Conservation (phyloP, 2,797 vertebrate genomes). For the Chelmon rostratus region DNA sequence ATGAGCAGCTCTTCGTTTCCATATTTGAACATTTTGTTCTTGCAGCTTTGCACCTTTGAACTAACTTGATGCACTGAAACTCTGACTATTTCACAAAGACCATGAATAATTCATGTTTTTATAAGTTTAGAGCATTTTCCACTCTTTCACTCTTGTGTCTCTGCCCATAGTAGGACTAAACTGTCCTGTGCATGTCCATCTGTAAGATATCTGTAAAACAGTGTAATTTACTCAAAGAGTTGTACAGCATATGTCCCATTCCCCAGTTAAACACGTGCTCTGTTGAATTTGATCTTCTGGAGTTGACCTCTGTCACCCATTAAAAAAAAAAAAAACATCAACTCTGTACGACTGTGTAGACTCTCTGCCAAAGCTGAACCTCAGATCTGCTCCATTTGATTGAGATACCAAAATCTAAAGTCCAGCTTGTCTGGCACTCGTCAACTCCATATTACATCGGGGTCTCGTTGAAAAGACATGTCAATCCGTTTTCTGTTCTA, state of each 20-base stretch:
- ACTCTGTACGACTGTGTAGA: conserved; percentile 14
- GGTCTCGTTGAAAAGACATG: conserved; percentile 58
- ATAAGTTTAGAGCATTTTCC: too few species aligned
- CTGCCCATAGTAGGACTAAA: conserved; percentile 7
- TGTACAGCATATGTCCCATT: conserved; percentile 19
- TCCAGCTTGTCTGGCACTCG: conserved; percentile 64
- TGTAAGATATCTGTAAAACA: conserved; percentile 34
- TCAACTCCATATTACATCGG: conserved; percentile 54
- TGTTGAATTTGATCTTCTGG: conserved; percentile 47
- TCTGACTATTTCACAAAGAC: conserved; percentile 10
- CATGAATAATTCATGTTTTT: conserved; percentile 20
- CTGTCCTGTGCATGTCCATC: conserved; percentile 24
- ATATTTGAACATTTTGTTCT: conserved; percentile 53
- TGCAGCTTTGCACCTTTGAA: conserved; percentile 32
- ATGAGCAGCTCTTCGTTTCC: conserved; percentile 34
- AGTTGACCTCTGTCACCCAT: conserved; percentile 37
- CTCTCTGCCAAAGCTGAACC: conserved; percentile 38
- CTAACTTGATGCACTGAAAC: conserved; percentile 17
- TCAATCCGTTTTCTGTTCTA: conserved; percentile 63
- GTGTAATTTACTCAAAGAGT: conserved; percentile 35
- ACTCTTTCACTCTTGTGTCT: too few species aligned
- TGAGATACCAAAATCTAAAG: conserved; percentile 65
- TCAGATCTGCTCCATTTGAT: conserved; percentile 54
- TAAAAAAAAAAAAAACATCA: conserved; percentile 33
- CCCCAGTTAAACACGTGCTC: conserved; percentile 21